Conservation (phyloP, 1,140 invertebrate species). For the Gryllus bimaculatus region DNA sequence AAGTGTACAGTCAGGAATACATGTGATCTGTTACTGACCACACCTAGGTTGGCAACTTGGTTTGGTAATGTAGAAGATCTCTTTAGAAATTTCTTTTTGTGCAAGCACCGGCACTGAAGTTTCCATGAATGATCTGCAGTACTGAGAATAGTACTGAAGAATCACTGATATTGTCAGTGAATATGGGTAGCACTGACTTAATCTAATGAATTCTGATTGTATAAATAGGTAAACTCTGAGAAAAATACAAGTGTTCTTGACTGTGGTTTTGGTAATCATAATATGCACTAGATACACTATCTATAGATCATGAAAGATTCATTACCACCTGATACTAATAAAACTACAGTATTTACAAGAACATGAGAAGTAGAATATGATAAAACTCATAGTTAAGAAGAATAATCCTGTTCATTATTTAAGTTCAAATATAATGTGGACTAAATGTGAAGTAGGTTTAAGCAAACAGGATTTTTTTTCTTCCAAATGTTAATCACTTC, state of each 20-base stretch:
- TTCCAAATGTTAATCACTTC: not conserved
- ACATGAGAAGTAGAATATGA: not conserved
- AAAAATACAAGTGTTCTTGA: not conserved
- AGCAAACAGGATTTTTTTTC: not conserved
- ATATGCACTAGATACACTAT: not conserved
- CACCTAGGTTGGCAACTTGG: not conserved
- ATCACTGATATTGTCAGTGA: too few relatives aligned
- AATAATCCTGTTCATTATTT: not conserved
- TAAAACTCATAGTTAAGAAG: not conserved
- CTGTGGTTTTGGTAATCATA: not conserved
- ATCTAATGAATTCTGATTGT: too few relatives aligned
- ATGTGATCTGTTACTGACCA: not conserved
- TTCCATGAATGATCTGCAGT: too few relatives aligned
- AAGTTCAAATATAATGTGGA: not conserved
- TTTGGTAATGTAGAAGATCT: too few relatives aligned
- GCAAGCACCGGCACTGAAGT: too few relatives aligned
- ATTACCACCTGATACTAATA: not conserved
- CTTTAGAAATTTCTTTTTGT: too few relatives aligned
- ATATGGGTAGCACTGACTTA: too few relatives aligned
- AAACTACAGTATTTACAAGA: not conserved
- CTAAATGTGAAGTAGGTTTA: not conserved
- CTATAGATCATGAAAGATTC: not conserved
- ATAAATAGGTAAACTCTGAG: not conserved
- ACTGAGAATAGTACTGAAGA: too few relatives aligned
- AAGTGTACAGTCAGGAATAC: not conserved